These are phyloP conservation scores for Phyllotis vaccarum DNA, from an alignment of 2,797 vertebrate species.

Conservation along the genomic window DNA sequence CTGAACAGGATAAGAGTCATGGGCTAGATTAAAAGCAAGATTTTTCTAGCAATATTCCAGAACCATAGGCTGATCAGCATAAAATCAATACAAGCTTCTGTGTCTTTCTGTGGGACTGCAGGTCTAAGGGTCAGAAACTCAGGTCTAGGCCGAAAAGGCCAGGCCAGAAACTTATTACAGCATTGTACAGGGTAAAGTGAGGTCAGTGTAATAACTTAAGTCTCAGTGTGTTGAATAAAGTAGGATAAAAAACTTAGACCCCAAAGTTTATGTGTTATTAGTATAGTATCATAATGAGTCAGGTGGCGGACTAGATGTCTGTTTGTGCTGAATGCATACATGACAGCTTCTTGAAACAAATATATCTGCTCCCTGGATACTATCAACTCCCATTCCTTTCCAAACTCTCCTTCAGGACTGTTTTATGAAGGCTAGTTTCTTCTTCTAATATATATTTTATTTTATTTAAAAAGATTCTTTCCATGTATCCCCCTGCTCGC, in stretches of 20 bases:
- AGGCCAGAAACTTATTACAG: too few species aligned
- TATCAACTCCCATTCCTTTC: background rate
- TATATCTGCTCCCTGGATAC: background rate
- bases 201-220: background rate
- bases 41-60: too few species aligned
- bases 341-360: background rate
- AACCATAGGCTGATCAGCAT: too few species aligned
- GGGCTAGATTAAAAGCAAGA: too few species aligned
- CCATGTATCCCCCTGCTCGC: too few species aligned
- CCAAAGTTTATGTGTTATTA: background rate
- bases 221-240: background rate
- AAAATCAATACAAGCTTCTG: too few species aligned
- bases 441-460: background rate
- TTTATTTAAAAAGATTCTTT: too few species aligned
- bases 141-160: too few species aligned
- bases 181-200: background rate
- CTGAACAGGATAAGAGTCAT: too few species aligned
- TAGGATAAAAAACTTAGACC: background rate
- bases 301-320: background rate
- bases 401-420: background rate
- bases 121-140: too few species aligned
- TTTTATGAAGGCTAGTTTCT: background rate
- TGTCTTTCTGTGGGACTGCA: too few species aligned
- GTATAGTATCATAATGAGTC: background rate
- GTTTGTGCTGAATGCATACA: rapidly evolving